Conservation (phyloP, 1,140 invertebrate genomes). For the Drosophila orena region DNA sequence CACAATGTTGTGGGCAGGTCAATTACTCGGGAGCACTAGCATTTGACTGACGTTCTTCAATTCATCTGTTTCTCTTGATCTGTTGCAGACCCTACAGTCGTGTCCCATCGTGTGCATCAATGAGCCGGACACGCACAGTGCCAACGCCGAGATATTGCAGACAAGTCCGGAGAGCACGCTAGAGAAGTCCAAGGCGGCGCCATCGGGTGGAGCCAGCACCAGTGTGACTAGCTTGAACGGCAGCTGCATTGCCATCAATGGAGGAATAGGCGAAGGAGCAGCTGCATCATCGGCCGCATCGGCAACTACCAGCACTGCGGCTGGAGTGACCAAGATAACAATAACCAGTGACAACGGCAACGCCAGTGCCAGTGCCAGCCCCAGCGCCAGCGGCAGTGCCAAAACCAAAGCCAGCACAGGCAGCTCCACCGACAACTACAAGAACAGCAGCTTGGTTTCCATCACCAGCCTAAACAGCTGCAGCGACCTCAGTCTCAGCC, state of each 20-base stretch:
- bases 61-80: neutral
- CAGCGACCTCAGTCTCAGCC: constrained; percentile 56
- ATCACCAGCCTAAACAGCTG: constrained; percentile 71
- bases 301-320: constrained; percentile 30
- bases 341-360: constrained; percentile 49
- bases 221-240: constrained; percentile 38
- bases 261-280: constrained; percentile 12
- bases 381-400: constrained; percentile 24
- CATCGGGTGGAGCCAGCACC: constrained; percentile 11
- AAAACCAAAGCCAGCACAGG: constrained; percentile 19
- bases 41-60: neutral
- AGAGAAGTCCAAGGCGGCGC: constrained; percentile 59
- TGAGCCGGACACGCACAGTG: constrained; percentile 79
- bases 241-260: constrained; percentile 70
- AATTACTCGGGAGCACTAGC: neutral
- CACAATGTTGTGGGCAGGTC: constrained; percentile 9
- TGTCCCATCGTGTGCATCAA: constrained; percentile 81
- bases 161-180: constrained; percentile 74
- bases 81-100: constrained; percentile 74
- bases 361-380: constrained; percentile 28
- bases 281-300: neutral
- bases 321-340: constrained; percentile 53
- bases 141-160: constrained; percentile 72
- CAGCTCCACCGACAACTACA: constrained; percentile 23
- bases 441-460: constrained; percentile 67